Percentiles rank a stretch among this genome's conserved stretches.
Evolutionary conservation across 2,797 vertebrate species (phyloP).

Genomic region (Neomorphus geoffroyi): DNA sequence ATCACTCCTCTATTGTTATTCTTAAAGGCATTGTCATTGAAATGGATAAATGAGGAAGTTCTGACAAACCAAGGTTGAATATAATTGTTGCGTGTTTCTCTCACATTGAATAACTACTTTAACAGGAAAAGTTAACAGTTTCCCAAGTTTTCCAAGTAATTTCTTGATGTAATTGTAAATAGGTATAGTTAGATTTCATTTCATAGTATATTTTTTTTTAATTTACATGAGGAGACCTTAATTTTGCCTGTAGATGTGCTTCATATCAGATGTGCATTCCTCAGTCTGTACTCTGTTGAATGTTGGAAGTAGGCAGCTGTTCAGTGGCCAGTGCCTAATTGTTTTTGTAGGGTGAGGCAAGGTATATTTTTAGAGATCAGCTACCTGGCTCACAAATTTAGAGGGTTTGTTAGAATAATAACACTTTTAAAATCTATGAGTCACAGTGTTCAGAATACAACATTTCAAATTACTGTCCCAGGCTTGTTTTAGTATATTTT

Average conservation of each 20-base stretch:
- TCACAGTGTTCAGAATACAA: background rate
- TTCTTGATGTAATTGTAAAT: slow-evolving; percentile 5
- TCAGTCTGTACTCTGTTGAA: background rate
- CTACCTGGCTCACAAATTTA: background rate
- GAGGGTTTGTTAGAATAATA: background rate
- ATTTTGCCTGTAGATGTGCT: slow-evolving; percentile 38
- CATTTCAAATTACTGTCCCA: background rate
- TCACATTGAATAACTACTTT: slow-evolving; percentile 34
- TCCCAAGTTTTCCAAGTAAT: slow-evolving; percentile 29
- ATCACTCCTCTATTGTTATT: background rate
- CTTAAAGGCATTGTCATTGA: slow-evolving; percentile 14
- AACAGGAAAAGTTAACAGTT: slow-evolving; percentile 38
- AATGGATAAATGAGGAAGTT: background rate
- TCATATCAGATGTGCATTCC: slow-evolving; percentile 14
- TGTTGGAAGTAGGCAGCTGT: slow-evolving; percentile 29
- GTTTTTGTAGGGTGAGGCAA: background rate
- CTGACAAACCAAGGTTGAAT: background rate
- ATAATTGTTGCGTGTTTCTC: slow-evolving; percentile 6
- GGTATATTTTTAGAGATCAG: background rate
- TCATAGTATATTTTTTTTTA: background rate
- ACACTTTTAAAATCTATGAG: background rate
- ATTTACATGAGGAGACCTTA: background rate
- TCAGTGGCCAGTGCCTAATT: slow-evolving; percentile 1
- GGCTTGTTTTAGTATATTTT: background rate
- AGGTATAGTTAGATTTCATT: slow-evolving; percentile 21